Percentiles rank a stretch among this genome's conserved stretches.
phyloP scores from a whole-genome alignment of 2,113 vertebrate genomes.

The Actenoides lindsayi region DNA sequence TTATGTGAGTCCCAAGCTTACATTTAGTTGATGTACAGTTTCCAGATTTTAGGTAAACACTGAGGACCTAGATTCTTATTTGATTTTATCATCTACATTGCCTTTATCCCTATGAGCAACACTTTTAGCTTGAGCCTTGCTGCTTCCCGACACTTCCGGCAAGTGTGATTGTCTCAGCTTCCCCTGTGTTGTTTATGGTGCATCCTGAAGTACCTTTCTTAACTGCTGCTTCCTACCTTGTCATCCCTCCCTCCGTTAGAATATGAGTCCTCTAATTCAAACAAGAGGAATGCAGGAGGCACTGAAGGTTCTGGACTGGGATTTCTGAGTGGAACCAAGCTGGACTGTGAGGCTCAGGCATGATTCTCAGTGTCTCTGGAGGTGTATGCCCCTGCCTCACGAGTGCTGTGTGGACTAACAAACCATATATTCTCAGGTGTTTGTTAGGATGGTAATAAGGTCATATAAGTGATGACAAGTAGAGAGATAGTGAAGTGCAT shows the following conservation, averaged over 20 bases:
- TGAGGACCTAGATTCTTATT: neutral
- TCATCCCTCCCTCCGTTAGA: neutral
- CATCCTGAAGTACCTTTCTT: neutral
- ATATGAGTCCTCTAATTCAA: neutral
- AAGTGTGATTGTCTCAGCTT: neutral
- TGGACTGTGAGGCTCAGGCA: neutral
- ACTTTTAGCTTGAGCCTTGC: neutral
- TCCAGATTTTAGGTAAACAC: neutral
- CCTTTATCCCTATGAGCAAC: neutral
- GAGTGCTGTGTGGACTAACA: neutral
- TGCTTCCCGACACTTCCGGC: neutral
- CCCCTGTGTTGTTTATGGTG: neutral
- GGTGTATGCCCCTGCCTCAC: rapidly evolving
- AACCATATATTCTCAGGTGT: neutral
- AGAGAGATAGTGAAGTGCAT: neutral
- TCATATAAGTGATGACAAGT: neutral
- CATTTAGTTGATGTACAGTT: neutral
- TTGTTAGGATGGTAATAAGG: neutral
- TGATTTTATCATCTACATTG: neutral
- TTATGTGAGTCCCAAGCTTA: neutral
- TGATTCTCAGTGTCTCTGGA: neutral
- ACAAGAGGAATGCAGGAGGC: neutral
- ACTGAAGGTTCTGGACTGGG: neutral
- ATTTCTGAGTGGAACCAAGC: neutral
- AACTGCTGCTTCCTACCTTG: neutral